Base-by-base conservation (phyloP, 2,113 vertebrate species). In the Fregata magnificens region DNA sequence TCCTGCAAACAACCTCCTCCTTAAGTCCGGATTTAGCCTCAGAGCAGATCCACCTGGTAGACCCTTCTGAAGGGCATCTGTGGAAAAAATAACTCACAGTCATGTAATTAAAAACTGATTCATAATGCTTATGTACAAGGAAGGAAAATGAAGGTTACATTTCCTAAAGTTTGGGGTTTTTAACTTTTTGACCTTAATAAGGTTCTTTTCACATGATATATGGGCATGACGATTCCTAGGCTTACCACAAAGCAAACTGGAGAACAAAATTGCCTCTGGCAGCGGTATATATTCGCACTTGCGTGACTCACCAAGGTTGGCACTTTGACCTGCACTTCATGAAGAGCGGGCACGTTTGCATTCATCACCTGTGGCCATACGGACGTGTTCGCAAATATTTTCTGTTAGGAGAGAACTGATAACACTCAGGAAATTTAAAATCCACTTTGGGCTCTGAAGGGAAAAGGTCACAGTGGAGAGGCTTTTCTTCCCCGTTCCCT, bases 121-220 rank as follows among this genome's bases (percentile, higher is more conserved):
- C 95, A 91, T 93, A 90, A 79, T 72, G 47, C 31, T 87, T 85
- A 65, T 85, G 81, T 76, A 90, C 70, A 44, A 93, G 90, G 90
- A 95, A 94, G 84, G 87, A 93, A 93, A 93, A 62, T 2, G 0
- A 73, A 77, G 49, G 73, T 80, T 94, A 42, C 61, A 44, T 91
- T 96, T 96, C 92, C 92, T 93, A 86, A 91, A 91, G 6, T 70
- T 82, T 72, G 82, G 8, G 8, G 49, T 72, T 71, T 90, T 96
- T 96, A 95, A 94, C 93, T 94, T 93, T 95, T 94, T 28, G 45
- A 95, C 96, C 90, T 90, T 93, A 91, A 76, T 91, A 95, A 91
- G 16, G 70, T 72, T 87, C 36, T 96, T 95, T 96, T 90, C 62
- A 85, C 25, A 71, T 69, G 65, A 40, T 85, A 56, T 61, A 87